Percentiles rank a stretch among this genome's conserved stretches.
Conservation (phyloP, 2,888 invertebrate species). For the Macropis europaea region DNA sequence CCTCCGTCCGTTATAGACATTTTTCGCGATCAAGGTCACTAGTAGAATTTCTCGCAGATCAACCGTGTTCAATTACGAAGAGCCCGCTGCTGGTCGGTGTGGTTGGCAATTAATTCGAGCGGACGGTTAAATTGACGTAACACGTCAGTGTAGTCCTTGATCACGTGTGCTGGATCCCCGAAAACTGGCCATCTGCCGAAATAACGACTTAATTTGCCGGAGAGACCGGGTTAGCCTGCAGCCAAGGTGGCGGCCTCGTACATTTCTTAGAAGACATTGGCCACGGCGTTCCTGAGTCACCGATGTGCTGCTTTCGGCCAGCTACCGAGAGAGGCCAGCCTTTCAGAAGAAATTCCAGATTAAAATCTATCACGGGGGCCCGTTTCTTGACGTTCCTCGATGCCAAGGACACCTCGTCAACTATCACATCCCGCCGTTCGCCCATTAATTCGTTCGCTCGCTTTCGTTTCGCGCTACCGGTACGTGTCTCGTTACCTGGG, state of each 20-base stretch:
- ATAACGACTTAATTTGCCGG: conserved; percentile 76
- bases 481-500: conserved; percentile 32
- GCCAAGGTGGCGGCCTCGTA: conserved; percentile 60
- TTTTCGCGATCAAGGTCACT: no score
- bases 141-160: conserved; percentile 29
- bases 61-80: no score
- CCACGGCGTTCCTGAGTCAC: conserved; percentile 42
- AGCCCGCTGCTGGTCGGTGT: no score
- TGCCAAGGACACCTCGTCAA: conserved; percentile 41
- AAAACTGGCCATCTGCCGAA: conserved; percentile 74
- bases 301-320: conserved; percentile 8
- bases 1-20: no score
- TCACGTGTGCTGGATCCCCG: conserved; percentile 60
- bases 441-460: conserved; percentile 28
- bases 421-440: conserved; percentile 15
- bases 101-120: conserved; percentile 45
- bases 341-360: conserved; percentile 45
- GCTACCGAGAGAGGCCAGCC: conserved; percentile 23
- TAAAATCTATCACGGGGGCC: conserved; percentile 30
- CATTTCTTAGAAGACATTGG: conserved; percentile 52
- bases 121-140: conserved; percentile 47
- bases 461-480: conserved; percentile 42
- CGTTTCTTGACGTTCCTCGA: conserved; percentile 25
- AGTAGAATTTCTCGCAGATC: no score
- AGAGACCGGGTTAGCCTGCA: conserved; percentile 59